Conservation (phyloP, 2,888 invertebrate genomes). For the Caenorhabditis virilis region DNA sequence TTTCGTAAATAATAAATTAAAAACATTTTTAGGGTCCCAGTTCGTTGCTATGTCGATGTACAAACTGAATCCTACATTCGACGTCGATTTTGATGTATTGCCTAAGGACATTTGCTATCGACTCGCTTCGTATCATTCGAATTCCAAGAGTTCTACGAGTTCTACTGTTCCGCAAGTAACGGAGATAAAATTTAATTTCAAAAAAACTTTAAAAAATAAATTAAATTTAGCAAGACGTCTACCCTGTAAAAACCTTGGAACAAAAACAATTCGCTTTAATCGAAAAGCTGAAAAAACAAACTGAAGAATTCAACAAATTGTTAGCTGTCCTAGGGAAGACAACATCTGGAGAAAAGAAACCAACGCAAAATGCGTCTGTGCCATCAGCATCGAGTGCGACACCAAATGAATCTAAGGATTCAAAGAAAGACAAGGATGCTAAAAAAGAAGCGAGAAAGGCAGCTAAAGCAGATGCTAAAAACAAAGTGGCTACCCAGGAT, state of each 20-base stretch:
- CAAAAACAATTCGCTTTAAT: conserved; percentile 22
- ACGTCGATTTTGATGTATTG: conserved; percentile 14
- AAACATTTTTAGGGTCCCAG: conserved; percentile 19
- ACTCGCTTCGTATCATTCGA: conserved; percentile 20
- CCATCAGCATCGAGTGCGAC: conserved; percentile 2
- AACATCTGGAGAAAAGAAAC: background rate
- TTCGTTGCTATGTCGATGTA: conserved; percentile 27
- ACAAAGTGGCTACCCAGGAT: conserved; percentile 25
- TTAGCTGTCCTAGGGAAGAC: conserved; percentile 4
- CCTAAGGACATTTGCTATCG: conserved; percentile 21
- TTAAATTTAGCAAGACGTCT: no score
- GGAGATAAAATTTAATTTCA: background rate
- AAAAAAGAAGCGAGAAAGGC: conserved; percentile 37
- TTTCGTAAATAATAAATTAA: no score
- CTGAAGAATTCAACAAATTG: conserved; percentile 17
- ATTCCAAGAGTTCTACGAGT: background rate
- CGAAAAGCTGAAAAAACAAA: conserved; percentile 23
- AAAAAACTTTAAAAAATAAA: conserved; percentile 15
- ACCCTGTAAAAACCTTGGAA: conserved; percentile 26
- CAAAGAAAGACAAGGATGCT: conserved; percentile 27
- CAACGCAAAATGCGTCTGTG: background rate
- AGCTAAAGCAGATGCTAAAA: conserved; percentile 46
- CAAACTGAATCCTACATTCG: conserved; percentile 18
- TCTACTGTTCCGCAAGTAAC: background rate
- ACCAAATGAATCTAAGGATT: background rate